These are phyloP conservation scores for Coelopa pilipes DNA, from an alignment of 2,888 invertebrate species.

Conservation along the genomic window DNA sequence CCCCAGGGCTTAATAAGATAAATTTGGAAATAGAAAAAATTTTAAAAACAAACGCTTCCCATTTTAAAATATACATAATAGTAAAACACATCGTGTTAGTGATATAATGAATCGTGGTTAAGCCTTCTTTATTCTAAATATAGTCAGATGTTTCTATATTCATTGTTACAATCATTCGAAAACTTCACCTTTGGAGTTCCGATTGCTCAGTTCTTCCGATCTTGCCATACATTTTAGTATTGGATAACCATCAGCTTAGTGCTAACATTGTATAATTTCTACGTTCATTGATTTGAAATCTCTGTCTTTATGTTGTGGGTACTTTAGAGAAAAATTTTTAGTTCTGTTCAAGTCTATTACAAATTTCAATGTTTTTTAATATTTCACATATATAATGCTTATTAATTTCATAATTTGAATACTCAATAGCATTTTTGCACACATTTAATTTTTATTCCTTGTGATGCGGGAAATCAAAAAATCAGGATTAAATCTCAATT, in stretches of 20 bases:
- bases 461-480: conserved; percentile 28
- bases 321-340: conserved; percentile 20
- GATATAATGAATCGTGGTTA: conserved; percentile 34
- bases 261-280: conserved; percentile 28
- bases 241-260: conserved; percentile 31
- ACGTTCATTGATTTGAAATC: conserved; percentile 32
- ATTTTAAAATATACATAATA: neutral
- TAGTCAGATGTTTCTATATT: conserved; percentile 22
- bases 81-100: conserved; percentile 19
- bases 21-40: too few relatives aligned
- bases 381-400: conserved; percentile 34
- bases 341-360: conserved; percentile 33
- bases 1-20: too few relatives aligned
- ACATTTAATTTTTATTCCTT: conserved; percentile 48
- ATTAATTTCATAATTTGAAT: conserved; percentile 27
- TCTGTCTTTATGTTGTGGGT: conserved; percentile 25
- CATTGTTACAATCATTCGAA: conserved; percentile 18
- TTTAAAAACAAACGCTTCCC: too few relatives aligned
- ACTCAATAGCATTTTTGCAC: conserved; percentile 37
- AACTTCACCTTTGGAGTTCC: neutral
- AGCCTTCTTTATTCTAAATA: conserved; percentile 37
- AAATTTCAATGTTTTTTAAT: conserved; percentile 25
- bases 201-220: conserved; percentile 10
- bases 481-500: neutral
- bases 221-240: conserved; percentile 1